phyloP scores from a whole-genome alignment of 2,888 invertebrate genomes.

The Oxystoma pomonae region DNA sequence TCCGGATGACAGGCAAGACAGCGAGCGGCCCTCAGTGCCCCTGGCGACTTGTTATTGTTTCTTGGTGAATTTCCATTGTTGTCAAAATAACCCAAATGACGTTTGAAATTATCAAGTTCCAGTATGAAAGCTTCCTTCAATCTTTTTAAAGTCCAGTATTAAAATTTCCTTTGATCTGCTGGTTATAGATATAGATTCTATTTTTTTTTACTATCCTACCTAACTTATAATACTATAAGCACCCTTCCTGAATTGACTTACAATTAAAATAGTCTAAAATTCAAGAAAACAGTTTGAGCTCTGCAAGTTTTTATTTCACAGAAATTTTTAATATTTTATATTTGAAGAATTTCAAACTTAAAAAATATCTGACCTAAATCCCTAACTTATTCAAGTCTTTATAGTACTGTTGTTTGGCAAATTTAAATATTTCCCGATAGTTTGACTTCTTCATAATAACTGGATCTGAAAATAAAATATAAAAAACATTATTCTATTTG shows the following conservation, averaged over 20 bases:
- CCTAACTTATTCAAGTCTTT: neutral
- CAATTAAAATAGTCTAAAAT: too few relatives aligned
- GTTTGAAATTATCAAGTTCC: constrained; percentile 42
- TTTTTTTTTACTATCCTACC: too few relatives aligned
- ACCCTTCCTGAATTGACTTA: neutral
- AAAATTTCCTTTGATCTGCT: neutral
- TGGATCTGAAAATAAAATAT: neutral
- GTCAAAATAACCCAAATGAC: constrained; percentile 35
- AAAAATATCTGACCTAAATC: too few relatives aligned
- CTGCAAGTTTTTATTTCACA: too few relatives aligned
- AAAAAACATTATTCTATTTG: too few relatives aligned
- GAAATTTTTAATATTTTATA: too few relatives aligned
- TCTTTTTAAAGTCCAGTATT: neutral
- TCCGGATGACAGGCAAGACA: constrained; percentile 42
- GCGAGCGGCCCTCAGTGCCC: constrained; percentile 35
- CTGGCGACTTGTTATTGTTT: constrained; percentile 28
- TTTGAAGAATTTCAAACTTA: too few relatives aligned
- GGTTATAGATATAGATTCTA: too few relatives aligned
- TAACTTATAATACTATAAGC: neutral
- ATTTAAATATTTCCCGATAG: neutral
- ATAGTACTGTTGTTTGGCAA: neutral
- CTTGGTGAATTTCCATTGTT: constrained; percentile 33
- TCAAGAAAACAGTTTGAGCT: too few relatives aligned
- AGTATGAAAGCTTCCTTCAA: constrained; percentile 34
- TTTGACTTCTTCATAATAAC: neutral